Conservation (phyloP, 92 coral and sea anemone genomes). For the Isaurus tuberculatus region DNA sequence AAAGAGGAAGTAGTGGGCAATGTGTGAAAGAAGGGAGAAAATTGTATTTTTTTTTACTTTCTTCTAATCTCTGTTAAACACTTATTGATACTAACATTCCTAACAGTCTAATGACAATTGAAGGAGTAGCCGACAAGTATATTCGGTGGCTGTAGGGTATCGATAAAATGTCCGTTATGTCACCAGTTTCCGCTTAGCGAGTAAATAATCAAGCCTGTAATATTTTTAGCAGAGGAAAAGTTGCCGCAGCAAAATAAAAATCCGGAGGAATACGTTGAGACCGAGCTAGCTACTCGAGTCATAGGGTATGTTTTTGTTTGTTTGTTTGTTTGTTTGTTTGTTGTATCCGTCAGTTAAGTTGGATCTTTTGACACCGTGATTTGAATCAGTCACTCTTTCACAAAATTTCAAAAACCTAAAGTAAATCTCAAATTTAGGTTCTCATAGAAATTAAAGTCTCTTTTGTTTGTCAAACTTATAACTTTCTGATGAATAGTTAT, state of each 20-base stretch:
- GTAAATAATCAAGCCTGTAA: background rate
- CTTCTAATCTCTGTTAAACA: no score
- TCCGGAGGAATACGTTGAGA: conserved; percentile 61
- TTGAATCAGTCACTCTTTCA: no score
- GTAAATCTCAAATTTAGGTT: no score
- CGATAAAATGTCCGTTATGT: background rate
- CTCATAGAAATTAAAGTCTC: no score
- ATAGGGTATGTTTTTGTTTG: conserved; percentile 57
- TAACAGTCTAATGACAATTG: background rate
- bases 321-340: background rate
- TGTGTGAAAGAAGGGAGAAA: no score
- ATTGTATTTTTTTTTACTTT: no score
- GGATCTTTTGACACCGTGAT: background rate
- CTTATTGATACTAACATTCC: background rate
- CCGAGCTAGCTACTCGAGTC: conserved; percentile 72
- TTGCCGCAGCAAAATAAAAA: background rate
- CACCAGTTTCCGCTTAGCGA: background rate
- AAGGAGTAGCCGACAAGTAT: background rate
- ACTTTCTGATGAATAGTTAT: no score
- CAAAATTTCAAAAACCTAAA: no score
- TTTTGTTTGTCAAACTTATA: no score
- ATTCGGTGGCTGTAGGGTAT: background rate
- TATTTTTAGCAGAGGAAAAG: conserved; percentile 11
- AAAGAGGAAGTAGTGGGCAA: no score
- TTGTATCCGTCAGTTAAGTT: background rate